Conservation (phyloP, 1,140 invertebrate genomes). For the Pristionchus pacificus region DNA sequence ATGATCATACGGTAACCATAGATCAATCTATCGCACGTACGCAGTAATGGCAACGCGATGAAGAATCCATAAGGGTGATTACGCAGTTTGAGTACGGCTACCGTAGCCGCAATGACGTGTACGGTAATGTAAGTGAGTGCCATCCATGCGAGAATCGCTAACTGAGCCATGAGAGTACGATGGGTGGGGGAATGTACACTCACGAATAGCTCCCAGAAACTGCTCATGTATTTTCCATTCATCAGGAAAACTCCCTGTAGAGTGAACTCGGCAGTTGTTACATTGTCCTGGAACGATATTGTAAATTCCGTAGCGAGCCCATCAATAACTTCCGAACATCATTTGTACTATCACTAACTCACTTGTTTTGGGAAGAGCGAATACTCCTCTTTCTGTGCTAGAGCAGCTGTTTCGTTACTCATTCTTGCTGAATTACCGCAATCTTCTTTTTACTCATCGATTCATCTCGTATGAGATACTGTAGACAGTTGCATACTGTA, state of each 20-base stretch:
- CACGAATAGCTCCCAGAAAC: neutral
- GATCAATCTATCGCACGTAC: conserved; percentile 22
- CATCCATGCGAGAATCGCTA: conserved; percentile 49
- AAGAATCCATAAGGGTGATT: conserved; percentile 44
- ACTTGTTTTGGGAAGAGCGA: too few species aligned
- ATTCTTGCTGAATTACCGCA: too few species aligned
- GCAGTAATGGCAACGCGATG: conserved; percentile 40
- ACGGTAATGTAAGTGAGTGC: conserved; percentile 41
- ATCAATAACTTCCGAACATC: too few species aligned
- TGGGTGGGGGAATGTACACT: too few species aligned
- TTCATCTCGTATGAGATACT: too few species aligned
- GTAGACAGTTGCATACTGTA: too few species aligned
- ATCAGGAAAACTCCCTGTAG: neutral
- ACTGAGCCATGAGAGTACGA: too few species aligned
- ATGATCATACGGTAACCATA: neutral
- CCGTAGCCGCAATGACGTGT: conserved; percentile 33
- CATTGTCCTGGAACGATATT: neutral
- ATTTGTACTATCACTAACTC: too few species aligned
- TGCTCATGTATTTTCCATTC: neutral
- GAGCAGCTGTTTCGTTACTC: too few species aligned
- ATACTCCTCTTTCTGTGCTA: too few species aligned
- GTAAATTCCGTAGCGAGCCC: too few species aligned
- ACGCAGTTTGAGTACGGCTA: conserved; percentile 37
- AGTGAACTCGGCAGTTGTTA: neutral
- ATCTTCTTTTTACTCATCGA: too few species aligned